phyloP scores from a whole-genome alignment of 2,797 vertebrate species.

The Xenentodon cancila region DNA sequence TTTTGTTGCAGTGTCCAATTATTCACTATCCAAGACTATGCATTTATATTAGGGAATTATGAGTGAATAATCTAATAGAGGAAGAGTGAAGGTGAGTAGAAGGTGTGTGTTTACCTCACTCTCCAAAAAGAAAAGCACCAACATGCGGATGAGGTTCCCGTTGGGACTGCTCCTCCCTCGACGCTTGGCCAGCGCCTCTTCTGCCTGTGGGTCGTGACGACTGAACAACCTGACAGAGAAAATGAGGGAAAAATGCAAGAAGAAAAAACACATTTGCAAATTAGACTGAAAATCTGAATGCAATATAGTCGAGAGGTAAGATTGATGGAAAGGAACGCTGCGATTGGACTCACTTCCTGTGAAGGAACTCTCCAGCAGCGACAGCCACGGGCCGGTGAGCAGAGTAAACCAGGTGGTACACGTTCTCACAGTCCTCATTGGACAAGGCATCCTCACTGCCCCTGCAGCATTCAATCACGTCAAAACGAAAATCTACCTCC shows the following conservation, averaged over 20 bases:
- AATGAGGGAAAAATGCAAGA: not conserved
- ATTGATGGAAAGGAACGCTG: no score
- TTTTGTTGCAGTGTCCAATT: not conserved
- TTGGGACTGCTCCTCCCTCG: constrained; percentile 96
- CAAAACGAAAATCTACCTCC: not conserved
- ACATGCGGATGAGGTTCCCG: constrained; percentile 97
- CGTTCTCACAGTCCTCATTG: constrained; percentile 97
- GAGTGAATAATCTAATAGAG: no score
- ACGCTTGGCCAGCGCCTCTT: constrained; percentile 95
- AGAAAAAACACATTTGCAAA: not conserved
- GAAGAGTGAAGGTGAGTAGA: no score
- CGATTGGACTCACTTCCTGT: constrained; percentile 89
- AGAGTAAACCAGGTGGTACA: constrained; percentile 97
- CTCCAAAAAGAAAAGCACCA: constrained; percentile 98
- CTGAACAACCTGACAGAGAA: constrained; percentile 87
- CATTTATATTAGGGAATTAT: no score
- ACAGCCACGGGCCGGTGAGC: constrained; percentile 96
- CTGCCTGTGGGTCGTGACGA: constrained; percentile 95
- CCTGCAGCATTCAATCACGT: constrained; percentile 77
- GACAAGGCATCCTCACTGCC: constrained; percentile 96
- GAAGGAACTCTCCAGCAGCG: constrained; percentile 95
- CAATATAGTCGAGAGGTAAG: not conserved
- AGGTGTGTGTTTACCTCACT: constrained; percentile 88
- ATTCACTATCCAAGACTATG: no score
- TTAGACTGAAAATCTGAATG: not conserved